These are phyloP conservation scores for Carabus problematicus DNA, from an alignment of 2,888 invertebrate genomes.

Conservation along the genomic window DNA sequence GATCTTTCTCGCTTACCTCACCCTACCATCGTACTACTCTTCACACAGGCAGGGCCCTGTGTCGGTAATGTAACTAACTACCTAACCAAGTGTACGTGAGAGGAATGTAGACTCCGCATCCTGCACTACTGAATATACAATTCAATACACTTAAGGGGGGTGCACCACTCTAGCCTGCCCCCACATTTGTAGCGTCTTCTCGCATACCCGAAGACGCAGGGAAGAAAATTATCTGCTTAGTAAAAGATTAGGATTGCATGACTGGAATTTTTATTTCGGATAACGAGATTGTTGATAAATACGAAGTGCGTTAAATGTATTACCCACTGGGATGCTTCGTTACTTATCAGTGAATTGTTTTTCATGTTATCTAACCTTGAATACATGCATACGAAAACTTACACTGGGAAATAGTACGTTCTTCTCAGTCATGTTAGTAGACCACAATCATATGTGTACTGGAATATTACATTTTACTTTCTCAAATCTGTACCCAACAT, in stretches of 20 bases:
- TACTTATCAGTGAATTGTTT: constrained; percentile 7
- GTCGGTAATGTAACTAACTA: constrained; percentile 51
- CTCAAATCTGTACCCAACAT: no score
- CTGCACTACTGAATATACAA: constrained; percentile 48
- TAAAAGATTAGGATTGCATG: constrained; percentile 38
- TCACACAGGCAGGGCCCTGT: constrained; percentile 46
- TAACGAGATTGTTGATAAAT: constrained; percentile 38
- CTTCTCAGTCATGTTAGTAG: no score
- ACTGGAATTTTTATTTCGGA: constrained; percentile 36
- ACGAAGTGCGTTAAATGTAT: constrained; percentile 7
- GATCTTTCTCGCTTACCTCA: no score
- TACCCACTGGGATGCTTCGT: neutral
- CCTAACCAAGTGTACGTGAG: constrained; percentile 51
- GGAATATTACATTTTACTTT: no score
- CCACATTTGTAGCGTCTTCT: constrained; percentile 10
- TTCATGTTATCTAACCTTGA: neutral
- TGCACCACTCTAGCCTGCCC: constrained; percentile 8
- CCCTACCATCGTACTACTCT: constrained; percentile 42
- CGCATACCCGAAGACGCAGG: constrained; percentile 14
- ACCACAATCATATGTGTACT: no score
- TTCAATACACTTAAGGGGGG: constrained; percentile 48
- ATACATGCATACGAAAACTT: no score
- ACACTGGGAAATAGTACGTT: no score
- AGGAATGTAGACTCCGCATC: constrained; percentile 45
- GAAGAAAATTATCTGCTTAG: constrained; percentile 41